Evolutionary conservation across 2,797 vertebrate genomes (phyloP), one percentile per base, ranked within the genome.

Genomic region (Eospalax fontanierii): DNA sequence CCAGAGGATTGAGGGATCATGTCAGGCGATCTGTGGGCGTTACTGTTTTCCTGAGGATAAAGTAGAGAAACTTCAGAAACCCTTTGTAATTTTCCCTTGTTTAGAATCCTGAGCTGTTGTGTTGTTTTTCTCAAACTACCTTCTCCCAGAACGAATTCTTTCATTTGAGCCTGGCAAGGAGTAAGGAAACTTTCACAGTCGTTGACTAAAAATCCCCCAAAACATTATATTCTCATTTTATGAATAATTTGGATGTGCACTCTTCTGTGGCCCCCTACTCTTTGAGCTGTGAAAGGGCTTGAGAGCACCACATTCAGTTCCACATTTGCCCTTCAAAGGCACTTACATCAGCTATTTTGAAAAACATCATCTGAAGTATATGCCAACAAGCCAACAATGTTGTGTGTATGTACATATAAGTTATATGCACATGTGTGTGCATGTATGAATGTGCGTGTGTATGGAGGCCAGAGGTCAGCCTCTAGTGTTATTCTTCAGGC

Each of bases 11-110:
- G 85, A 82, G 26, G 83, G 83, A 18, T 40, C 21, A 24, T 43
- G 33, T 4, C 70, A 4, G 22, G 7, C 40, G 11, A 75, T 35
- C 54, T 28, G 38, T 21, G n/a, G 83, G 26, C 75, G 38, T 78
- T 43, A 35, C 40, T 40, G 66, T 83, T 91, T 83, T 91, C 94
- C 87, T 92, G 66, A 71, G 73, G 4, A 66, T 80, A 87, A 78
- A 66, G 65, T 26, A 50, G 73, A 66, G 38, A 84, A 33, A 59
- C 24, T 75, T 76, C 30, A 73, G 82, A 78, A 92, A 18, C 14
- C 19, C 28, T 71, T 80, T 38, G 18, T 4, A 59, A 8, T 8
- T 95, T 61, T 79, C 30, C 88, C 70, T 83, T 50, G 40, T n/a
- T 81, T 70, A 33, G 14, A 90, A 63, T 81, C 3, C 35, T 85